Evolutionary conservation across 1,140 invertebrate genomes (phyloP), one percentile per base, ranked within the genome.

Genomic region (Latrodectus geometricus): DNA sequence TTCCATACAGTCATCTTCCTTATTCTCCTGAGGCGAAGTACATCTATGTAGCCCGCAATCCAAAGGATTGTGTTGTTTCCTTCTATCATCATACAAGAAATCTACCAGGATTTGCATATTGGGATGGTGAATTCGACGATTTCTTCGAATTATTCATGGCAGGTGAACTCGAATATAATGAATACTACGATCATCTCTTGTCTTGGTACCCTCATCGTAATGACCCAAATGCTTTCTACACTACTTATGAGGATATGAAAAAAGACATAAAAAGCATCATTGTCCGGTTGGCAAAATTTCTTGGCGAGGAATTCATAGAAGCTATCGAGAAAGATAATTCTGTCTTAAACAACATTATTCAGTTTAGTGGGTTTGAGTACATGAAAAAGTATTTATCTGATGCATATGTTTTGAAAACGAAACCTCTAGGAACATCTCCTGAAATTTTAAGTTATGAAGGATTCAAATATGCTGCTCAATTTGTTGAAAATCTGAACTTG

Each of bases 181-280:
- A 91, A 75, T 91, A 91, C 82, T 91, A 90, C 65, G 90, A 91
- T 35, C 91, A 91, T 80, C 88, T 91, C 65, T 69, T n/a, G n/a
- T n/a, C n/a, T n/a, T n/a, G n/a, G n/a, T n/a, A n/a, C n/a, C n/a
- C n/a, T n/a, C n/a, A n/a, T n/a, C n/a, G n/a, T n/a, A n/a, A n/a
- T n/a, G n/a, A n/a, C n/a, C n/a, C n/a, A n/a, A n/a, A n/a, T n/a
- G n/a, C n/a, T n/a, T n/a, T n/a, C n/a, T n/a, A n/a, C n/a, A n/a
- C n/a, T n/a, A n/a, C n/a, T n/a, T n/a, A n/a, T n/a, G n/a, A n/a
- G n/a, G n/a, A n/a, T n/a, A n/a, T n/a, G n/a, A n/a, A n/a, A n/a
- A n/a, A n/a, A 86, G 68, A 88, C 21, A 65, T 56, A 4, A 73
- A 65, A 20, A 8, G 23, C 1, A 56, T 76, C 0, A 48, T 88